Conservation (phyloP, 2,113 vertebrate species). For the Aptenodytes forsteri region DNA sequence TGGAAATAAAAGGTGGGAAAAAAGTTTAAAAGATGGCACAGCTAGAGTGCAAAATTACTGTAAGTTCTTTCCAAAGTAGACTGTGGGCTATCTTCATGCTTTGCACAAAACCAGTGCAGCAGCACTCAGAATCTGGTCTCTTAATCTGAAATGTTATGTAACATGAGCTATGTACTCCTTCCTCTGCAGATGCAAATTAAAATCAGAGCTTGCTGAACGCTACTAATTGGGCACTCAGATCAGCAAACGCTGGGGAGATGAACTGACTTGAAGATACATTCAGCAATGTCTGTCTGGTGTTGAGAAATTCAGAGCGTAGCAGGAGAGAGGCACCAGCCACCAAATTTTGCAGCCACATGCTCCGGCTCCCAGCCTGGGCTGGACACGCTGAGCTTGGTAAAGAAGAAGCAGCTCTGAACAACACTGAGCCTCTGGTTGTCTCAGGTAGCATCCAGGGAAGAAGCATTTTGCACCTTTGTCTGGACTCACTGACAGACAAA, state of each 20-base stretch:
- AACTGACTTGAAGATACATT: background rate
- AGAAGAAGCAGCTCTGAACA: background rate
- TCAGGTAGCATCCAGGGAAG: background rate
- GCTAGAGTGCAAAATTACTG: background rate
- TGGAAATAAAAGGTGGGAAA: background rate
- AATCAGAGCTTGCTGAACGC: background rate
- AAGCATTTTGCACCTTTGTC: background rate
- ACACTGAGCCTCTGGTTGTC: background rate
- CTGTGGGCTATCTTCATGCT: background rate
- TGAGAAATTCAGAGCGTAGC: background rate
- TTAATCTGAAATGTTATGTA: background rate
- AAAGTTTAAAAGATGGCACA: background rate
- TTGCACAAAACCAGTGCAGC: background rate
- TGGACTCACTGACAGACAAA: background rate
- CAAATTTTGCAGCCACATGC: rapidly evolving
- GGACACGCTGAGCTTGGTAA: rapidly evolving
- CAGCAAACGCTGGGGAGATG: background rate
- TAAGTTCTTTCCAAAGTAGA: background rate
- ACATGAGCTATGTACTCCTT: background rate
- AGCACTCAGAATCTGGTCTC: background rate
- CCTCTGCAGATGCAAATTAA: background rate
- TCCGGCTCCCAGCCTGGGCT: background rate
- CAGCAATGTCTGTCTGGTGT: background rate
- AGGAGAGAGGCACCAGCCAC: rapidly evolving
- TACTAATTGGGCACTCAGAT: background rate